Evolutionary conservation across 2,797 vertebrate genomes (phyloP).

Genomic region (Aphelocoma californica): DNA sequence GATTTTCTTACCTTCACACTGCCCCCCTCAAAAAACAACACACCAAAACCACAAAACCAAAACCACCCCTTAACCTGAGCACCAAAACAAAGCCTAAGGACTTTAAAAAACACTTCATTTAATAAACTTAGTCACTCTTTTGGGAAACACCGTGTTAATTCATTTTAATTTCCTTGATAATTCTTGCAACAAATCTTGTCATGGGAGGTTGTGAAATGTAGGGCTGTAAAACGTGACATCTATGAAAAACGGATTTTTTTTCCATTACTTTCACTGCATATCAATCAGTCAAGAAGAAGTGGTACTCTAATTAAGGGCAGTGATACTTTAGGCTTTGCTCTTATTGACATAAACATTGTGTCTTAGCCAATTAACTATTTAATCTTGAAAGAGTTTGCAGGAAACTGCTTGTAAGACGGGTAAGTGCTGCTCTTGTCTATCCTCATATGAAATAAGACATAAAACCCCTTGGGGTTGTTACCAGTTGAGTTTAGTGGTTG

Average conservation of each 20-base stretch:
- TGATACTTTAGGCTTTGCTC: background rate
- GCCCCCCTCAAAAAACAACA: fast-evolving
- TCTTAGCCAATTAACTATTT: background rate
- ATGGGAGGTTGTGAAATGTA: background rate
- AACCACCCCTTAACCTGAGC: background rate
- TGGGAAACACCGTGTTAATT: background rate
- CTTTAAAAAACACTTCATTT: background rate
- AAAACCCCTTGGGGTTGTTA: background rate
- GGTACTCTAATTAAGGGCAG: background rate
- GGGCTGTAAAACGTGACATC: background rate
- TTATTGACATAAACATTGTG: background rate
- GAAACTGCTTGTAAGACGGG: background rate
- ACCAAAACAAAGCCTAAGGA: background rate
- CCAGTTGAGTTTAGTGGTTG: background rate
- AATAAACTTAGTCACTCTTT: background rate
- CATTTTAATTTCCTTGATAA: background rate
- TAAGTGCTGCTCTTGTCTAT: background rate
- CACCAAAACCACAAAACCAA: background rate
- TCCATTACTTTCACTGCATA: background rate
- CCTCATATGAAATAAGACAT: background rate
- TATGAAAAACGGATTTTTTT: background rate
- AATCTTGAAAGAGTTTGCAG: background rate
- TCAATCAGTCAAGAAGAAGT: background rate
- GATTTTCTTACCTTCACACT: background rate
- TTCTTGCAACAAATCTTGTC: background rate